Evolutionary conservation across 2,113 vertebrate species (phyloP).

Genomic region (Diglossa brunneiventris): DNA sequence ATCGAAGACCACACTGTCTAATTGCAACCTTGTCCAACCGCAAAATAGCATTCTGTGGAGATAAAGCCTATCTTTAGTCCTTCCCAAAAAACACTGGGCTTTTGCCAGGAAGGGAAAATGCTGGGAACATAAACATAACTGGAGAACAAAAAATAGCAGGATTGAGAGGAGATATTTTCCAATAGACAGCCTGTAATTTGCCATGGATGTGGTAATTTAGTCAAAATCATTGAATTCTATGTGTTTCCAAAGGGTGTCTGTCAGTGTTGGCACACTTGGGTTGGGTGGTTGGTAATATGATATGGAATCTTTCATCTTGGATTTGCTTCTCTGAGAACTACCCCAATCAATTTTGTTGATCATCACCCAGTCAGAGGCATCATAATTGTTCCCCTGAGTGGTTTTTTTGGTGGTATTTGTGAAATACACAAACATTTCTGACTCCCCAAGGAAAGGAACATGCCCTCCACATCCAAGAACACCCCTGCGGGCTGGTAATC

Average conservation of each 20-base stretch:
- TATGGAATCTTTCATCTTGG: not conserved
- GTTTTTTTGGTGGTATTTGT: not conserved
- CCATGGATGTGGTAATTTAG: constrained; percentile 52
- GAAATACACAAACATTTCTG: not conserved
- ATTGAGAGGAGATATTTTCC: constrained; percentile 55
- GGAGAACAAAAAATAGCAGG: constrained; percentile 40
- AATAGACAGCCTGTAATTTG: constrained; percentile 64
- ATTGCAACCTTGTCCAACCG: constrained; percentile 53
- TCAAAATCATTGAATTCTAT: constrained; percentile 44
- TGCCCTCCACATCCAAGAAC: not conserved
- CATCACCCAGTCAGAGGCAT: not conserved
- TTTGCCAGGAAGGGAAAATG: constrained; percentile 43
- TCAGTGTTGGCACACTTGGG: not conserved
- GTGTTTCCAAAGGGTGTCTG: constrained; percentile 31
- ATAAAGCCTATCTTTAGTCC: constrained; percentile 44
- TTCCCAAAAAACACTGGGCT: constrained; percentile 51
- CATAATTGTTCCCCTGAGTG: not conserved
- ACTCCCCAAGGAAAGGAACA: not conserved
- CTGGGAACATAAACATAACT: constrained; percentile 54
- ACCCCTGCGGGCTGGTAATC: not conserved
- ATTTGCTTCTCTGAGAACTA: not conserved
- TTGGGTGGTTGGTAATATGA: constrained; percentile 16
- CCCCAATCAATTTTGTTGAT: not conserved
- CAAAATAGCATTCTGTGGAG: constrained; percentile 45
- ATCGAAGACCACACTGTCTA: not conserved